These are phyloP conservation scores for Thecocarcelia acutangulata DNA, from an alignment of 2,888 invertebrate genomes.

Conservation along the genomic window DNA sequence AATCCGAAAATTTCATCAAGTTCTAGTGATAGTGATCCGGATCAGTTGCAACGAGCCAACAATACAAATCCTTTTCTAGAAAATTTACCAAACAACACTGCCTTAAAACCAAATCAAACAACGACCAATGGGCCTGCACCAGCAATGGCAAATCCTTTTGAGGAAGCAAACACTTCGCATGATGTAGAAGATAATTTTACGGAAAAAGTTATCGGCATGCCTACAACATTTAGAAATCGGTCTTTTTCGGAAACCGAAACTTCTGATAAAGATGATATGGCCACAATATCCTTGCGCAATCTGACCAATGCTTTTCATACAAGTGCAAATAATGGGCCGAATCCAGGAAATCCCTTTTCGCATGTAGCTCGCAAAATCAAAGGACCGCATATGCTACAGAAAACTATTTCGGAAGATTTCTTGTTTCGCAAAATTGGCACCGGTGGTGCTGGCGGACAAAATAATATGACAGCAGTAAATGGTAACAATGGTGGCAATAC, in stretches of 20 bases:
- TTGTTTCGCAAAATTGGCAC: constrained; percentile 77
- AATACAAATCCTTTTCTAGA: constrained; percentile 79
- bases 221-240: constrained; percentile 74
- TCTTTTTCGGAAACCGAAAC: constrained; percentile 77
- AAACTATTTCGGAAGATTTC: constrained; percentile 81
- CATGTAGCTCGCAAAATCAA: constrained; percentile 78
- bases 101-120: constrained; percentile 70
- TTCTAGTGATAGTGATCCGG: constrained; percentile 57
- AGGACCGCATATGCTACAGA: constrained; percentile 79
- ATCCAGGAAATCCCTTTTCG: constrained; percentile 76
- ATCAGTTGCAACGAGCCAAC: constrained; percentile 53
- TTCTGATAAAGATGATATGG: constrained; percentile 71
- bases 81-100: constrained; percentile 73
- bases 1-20: constrained; percentile 48
- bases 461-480: constrained; percentile 40
- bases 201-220: constrained; percentile 31
- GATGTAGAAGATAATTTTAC: constrained; percentile 46
- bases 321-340: constrained; percentile 66
- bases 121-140: constrained; percentile 57
- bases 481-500: constrained; percentile 67
- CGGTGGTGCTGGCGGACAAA: constrained; percentile 47
- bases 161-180: constrained; percentile 25
- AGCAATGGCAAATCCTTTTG: constrained; percentile 55
- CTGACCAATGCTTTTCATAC: constrained; percentile 74
- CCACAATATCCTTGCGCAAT: constrained; percentile 70